Conservation (phyloP, 2,888 invertebrate genomes). For the Eupithecia exiguata region DNA sequence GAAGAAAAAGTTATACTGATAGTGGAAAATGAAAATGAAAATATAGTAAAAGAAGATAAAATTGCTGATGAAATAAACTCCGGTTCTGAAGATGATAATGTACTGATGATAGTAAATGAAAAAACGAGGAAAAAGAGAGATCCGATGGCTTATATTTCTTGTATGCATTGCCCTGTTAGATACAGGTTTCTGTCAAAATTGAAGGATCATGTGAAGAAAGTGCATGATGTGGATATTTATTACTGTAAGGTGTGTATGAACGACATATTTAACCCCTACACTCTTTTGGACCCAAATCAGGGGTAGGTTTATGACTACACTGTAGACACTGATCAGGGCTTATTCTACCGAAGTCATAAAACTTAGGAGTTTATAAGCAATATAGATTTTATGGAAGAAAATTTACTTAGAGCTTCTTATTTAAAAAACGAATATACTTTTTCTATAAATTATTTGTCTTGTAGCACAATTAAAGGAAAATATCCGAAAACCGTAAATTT, state of each 20-base stretch:
- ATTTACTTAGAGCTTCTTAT: too few species aligned
- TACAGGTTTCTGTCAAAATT: conserved; percentile 72
- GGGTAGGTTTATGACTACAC: too few species aligned
- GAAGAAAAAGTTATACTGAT: conserved; percentile 54
- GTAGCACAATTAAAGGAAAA: too few species aligned
- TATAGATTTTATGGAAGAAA: background rate
- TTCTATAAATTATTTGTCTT: too few species aligned
- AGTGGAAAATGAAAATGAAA: conserved; percentile 51
- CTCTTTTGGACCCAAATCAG: too few species aligned
- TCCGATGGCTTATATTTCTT: conserved; percentile 65
- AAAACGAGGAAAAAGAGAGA: conserved; percentile 60
- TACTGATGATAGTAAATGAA: conserved; percentile 35
- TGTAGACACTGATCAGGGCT: too few species aligned
- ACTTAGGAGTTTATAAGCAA: background rate
- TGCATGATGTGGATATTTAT: conserved; percentile 65
- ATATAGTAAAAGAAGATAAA: conserved; percentile 50
- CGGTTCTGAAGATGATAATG: conserved; percentile 31
- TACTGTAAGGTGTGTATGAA: conserved; percentile 66
- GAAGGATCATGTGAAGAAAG: conserved; percentile 68
- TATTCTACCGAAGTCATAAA: too few species aligned
- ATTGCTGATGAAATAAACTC: conserved; percentile 14
- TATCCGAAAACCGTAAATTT: too few species aligned
- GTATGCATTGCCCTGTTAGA: conserved; percentile 66
- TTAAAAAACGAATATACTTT: too few species aligned
- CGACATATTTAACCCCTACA: background rate